Evolutionary conservation across 2,113 vertebrate genomes (phyloP), one percentile per base, ranked within the genome.

Genomic region (Oophaga pumilio): DNA sequence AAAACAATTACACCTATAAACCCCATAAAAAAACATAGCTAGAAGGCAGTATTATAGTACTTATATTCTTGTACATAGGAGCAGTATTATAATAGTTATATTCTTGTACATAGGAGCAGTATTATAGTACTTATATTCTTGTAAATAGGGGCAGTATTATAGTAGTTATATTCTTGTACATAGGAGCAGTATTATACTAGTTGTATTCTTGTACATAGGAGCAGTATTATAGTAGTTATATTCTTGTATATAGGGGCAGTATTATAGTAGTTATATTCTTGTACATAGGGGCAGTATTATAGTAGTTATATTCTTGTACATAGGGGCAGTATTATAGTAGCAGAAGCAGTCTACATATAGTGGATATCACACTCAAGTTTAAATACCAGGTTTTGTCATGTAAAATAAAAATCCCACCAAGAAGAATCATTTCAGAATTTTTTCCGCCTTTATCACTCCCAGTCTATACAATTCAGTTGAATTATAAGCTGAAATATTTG

Each of bases 111-210:
- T 68, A 68, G 64, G 10, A 4, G 64, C 64, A 68, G 64, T 68
- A 68, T 68, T 68, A 69, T 69, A 69, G 66, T 69, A 69, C 24
- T 69, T 69, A 71, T 71, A 71, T 71, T 71, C 68, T 33, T 71
- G 26, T 71, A 71, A 5, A 71, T 71, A 71, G 68, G 68, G 6
- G 68, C 26, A 73, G 69, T 73, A 73, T 73, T 43, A 73, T 73
- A 73, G 28, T 43, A 73, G 69, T 43, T 73, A 43, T 73, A 73
- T 73, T 73, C 28, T 18, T 43, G 28, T 73, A 43, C 6, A 73
- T 73, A 43, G 69, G 28, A 5, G 69, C 69, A 33, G 69, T 73
- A 73, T 73, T 73, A 73, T 69, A 69, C 24, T 26, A 69, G 66
- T 69, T 69, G 11, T 66, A 66, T 66, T 66, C 64, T 66, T 66